A percentile compares a stretch with the other conserved stretches of the same genome.
Evolutionary conservation across 2,797 vertebrate genomes (phyloP).

Genomic region (Mallotus villosus): DNA sequence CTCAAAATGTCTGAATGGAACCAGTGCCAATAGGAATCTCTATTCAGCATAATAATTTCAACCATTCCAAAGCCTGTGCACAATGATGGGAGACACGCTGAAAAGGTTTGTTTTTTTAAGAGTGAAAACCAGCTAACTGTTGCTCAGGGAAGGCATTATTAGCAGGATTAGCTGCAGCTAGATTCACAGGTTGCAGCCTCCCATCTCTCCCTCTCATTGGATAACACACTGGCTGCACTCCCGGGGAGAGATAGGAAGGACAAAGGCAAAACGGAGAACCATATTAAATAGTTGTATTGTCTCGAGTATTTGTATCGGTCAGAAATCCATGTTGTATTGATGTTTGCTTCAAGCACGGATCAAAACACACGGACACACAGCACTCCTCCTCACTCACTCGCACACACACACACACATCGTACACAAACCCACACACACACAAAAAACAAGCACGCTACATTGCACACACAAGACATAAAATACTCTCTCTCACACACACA

Average conservation of each 20-base stretch:
- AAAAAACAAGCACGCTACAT: not conserved
- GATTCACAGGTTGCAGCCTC: not conserved
- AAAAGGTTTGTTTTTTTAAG: not conserved
- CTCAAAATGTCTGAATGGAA: not conserved
- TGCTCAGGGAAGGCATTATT: not conserved
- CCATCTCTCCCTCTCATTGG: not conserved
- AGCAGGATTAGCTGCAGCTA: slow-evolving; percentile 8
- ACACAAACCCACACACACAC: slow-evolving; percentile 1
- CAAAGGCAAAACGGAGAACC: slow-evolving; percentile 48
- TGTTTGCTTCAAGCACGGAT: slow-evolving; percentile 55
- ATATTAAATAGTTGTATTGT: slow-evolving; percentile 63
- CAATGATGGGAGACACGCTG: not conserved
- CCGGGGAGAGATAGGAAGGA: slow-evolving; percentile 10
- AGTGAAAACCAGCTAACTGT: not conserved
- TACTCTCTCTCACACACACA: not conserved
- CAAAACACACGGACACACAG: not conserved
- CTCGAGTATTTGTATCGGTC: slow-evolving; percentile 61
- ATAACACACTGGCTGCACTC: not conserved
- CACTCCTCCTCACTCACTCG: not conserved
- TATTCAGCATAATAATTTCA: not conserved
- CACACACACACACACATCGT: slow-evolving; percentile 5
- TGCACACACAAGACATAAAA: not conserved
- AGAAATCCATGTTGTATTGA: slow-evolving; percentile 66
- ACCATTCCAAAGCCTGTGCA: not conserved
- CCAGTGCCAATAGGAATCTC: not conserved